phyloP scores from a whole-genome alignment of 1,140 invertebrate species.

The Varroa destructor region DNA sequence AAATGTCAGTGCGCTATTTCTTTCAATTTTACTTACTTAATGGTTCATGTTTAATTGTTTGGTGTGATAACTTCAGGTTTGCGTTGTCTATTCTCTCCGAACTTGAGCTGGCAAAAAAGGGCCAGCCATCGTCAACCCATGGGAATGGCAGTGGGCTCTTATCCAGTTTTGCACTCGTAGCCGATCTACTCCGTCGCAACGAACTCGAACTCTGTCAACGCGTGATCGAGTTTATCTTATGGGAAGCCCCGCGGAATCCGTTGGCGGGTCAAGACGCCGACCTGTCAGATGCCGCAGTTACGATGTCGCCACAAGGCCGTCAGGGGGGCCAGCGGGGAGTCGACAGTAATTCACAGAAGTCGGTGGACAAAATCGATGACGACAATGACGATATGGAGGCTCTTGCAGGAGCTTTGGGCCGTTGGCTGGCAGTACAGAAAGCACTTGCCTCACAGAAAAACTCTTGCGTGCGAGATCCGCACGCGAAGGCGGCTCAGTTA shows the following conservation, averaged over 20 bases:
- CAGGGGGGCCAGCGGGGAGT: too few relatives aligned
- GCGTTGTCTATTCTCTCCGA: slow-evolving; percentile 24
- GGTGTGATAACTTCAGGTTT: not conserved
- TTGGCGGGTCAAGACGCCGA: not conserved
- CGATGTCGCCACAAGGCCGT: too few relatives aligned
- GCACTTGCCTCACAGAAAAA: slow-evolving; percentile 5
- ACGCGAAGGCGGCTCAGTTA: not conserved
- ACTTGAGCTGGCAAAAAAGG: not conserved
- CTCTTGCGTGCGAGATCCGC: not conserved
- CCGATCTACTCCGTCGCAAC: slow-evolving; percentile 1
- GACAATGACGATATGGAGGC: not conserved
- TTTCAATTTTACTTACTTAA: too few relatives aligned
- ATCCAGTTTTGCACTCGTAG: not conserved
- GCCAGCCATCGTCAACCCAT: not conserved
- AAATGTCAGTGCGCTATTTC: too few relatives aligned
- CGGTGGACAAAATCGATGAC: not conserved
- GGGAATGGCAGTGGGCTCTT: too few relatives aligned
- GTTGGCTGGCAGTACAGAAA: slow-evolving; percentile 16
- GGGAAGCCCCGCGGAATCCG: slow-evolving; percentile 4
- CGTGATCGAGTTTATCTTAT: slow-evolving; percentile 10
- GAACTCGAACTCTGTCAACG: slow-evolving; percentile 14
- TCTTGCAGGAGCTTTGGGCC: not conserved
- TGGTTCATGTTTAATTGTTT: too few relatives aligned
- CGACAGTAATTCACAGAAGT: too few relatives aligned
- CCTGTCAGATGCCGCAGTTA: too few relatives aligned